phyloP scores from a whole-genome alignment of 2,888 invertebrate species.

The Cepaea hortensis region DNA sequence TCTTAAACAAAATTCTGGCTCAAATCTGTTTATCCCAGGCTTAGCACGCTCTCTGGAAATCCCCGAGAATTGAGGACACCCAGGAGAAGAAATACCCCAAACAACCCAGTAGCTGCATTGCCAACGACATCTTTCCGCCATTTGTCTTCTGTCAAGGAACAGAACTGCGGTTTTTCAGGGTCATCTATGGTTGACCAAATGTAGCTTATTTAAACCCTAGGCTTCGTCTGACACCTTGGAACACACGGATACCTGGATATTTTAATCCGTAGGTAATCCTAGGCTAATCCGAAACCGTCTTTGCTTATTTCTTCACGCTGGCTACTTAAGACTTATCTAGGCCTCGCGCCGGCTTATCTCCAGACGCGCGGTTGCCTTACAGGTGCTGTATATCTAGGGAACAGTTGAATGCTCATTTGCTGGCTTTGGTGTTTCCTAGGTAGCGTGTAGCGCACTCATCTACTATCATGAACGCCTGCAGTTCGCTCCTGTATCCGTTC shows the following conservation, averaged over 20 bases:
- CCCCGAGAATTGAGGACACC: neutral
- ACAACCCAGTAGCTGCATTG: neutral
- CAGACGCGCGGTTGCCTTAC: neutral
- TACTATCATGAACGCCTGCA: too few relatives aligned
- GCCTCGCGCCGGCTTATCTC: slow-evolving; percentile 16
- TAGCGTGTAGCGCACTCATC: too few relatives aligned
- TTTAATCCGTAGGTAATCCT: slow-evolving; percentile 18
- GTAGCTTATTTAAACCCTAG: neutral
- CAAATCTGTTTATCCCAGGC: neutral
- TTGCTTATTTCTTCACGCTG: neutral
- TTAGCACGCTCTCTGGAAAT: neutral
- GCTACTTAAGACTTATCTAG: neutral
- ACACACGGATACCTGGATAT: neutral
- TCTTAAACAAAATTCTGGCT: neutral
- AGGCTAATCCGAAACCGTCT: neutral
- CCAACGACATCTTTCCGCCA: neutral
- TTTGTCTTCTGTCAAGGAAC: neutral
- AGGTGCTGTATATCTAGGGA: neutral
- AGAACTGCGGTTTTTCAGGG: neutral
- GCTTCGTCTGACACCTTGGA: neutral
- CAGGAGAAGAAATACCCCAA: neutral
- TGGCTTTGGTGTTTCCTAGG: neutral
- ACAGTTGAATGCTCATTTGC: neutral
- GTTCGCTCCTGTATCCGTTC: too few relatives aligned
- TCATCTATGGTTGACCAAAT: neutral